Evolutionary conservation across 2,888 invertebrate species (phyloP).

Genomic region (Schizaphis graminum): DNA sequence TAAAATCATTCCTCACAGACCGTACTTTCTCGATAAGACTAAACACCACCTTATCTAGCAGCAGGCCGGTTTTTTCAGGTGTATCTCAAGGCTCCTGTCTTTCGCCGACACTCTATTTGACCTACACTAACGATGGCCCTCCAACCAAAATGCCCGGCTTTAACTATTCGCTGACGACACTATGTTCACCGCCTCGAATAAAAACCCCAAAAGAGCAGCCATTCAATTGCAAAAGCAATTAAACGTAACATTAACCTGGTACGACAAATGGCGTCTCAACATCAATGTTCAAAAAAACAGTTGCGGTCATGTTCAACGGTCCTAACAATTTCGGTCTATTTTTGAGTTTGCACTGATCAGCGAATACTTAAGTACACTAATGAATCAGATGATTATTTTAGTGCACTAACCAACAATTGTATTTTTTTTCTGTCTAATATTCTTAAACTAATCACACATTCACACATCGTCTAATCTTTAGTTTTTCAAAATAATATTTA

Average conservation of each 20-base stretch:
- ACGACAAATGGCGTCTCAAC: not conserved
- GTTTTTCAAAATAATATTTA: too few species aligned
- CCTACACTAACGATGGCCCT: not conserved
- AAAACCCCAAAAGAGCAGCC: not conserved
- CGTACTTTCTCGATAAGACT: not conserved
- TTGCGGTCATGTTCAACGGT: not conserved
- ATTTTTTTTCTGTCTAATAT: too few species aligned
- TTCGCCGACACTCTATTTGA: not conserved
- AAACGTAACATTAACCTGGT: not conserved
- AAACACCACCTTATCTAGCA: not conserved
- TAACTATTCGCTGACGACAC: slow-evolving; percentile 51
- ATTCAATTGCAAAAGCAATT: not conserved
- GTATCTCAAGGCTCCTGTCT: slow-evolving; percentile 34
- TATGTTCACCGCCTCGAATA: not conserved
- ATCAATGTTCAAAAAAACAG: not conserved
- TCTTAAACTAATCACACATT: too few species aligned
- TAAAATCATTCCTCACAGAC: slow-evolving; percentile 5
- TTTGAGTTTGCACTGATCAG: too few species aligned
- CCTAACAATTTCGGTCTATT: not conserved
- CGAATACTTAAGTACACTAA: too few species aligned
- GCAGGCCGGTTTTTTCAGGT: not conserved
- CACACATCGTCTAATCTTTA: too few species aligned
- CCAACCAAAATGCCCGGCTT: not conserved
- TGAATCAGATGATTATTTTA: too few species aligned
- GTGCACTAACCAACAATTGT: too few species aligned